Conservation (phyloP, 2,888 invertebrate genomes). For the Crossocerus cetratus region DNA sequence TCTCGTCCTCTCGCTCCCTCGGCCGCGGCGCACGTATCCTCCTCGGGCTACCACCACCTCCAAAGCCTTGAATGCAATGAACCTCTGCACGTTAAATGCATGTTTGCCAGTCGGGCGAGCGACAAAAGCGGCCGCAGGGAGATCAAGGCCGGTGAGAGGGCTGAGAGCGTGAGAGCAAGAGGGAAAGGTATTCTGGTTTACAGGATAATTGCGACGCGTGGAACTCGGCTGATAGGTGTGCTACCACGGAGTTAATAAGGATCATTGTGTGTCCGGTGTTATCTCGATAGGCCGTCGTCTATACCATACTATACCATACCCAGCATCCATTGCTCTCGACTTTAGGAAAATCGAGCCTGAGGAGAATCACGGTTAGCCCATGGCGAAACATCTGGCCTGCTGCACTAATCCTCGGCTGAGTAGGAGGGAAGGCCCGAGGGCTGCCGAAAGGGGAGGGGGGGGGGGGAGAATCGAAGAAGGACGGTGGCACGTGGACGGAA, state of each 20-base stretch:
- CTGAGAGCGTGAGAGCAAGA: background rate
- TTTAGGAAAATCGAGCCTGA: background rate
- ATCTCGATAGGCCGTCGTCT: conserved; percentile 19
- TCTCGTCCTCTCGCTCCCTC: conserved; percentile 15
- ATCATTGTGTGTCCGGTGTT: conserved; percentile 38
- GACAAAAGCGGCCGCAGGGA: background rate
- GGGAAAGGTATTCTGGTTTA: conserved; percentile 25
- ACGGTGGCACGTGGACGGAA: background rate
- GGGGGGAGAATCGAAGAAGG: conserved; percentile 3
- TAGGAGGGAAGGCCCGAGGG: too few relatives aligned
- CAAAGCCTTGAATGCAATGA: conserved; percentile 32
- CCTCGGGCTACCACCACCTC: background rate
- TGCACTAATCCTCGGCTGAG: too few relatives aligned
- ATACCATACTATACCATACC: conserved; percentile 5
- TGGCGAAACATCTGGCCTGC: too few relatives aligned
- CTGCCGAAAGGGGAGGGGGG: background rate
- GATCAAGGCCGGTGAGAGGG: conserved; percentile 6
- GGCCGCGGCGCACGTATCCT: background rate
- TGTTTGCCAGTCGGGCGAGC: conserved; percentile 34
- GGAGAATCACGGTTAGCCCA: background rate
- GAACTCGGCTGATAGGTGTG: conserved; percentile 51
- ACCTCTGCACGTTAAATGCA: conserved; percentile 33
- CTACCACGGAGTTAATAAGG: conserved; percentile 53
- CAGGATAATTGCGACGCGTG: conserved; percentile 54
- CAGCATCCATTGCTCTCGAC: background rate